Evolutionary conservation across 2,113 vertebrate species (phyloP).

Genomic region (Fulmarus glacialis): DNA sequence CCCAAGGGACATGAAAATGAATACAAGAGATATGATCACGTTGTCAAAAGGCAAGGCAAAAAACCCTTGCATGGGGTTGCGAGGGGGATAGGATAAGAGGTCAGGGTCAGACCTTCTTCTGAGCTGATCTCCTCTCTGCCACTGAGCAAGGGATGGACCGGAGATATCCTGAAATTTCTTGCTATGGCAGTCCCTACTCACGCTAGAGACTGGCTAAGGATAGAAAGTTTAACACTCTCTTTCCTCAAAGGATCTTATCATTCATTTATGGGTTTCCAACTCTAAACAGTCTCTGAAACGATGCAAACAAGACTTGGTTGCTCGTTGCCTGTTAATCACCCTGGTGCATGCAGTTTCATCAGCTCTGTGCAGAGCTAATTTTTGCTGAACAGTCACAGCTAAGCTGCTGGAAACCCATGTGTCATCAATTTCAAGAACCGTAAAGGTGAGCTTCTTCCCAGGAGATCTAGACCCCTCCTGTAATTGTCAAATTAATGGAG

Average conservation of each 20-base stretch:
- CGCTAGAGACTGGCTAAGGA: not conserved
- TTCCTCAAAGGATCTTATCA: not conserved
- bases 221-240: not conserved
- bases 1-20: not conserved
- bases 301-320: not conserved
- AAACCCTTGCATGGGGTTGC: not conserved
- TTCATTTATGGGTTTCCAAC: not conserved
- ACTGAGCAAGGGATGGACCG: not conserved
- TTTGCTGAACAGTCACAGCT: not conserved
- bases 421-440: not conserved
- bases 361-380: not conserved
- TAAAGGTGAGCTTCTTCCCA: conserved; percentile 3
- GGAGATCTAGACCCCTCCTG: not conserved
- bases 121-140: not conserved
- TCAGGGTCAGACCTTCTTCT: not conserved
- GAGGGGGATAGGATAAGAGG: not conserved
- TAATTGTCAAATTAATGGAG: not conserved
- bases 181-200: not conserved
- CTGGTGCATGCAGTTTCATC: not conserved
- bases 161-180: not conserved
- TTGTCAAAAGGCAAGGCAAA: not conserved
- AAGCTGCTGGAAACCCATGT: not conserved
- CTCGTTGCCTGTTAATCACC: not conserved
- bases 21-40: accelerated
- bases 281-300: not conserved